Evolutionary conservation across 2,113 vertebrate genomes (phyloP), one percentile per base, ranked within the genome.

Genomic region (Acrocephalus arundinaceus): DNA sequence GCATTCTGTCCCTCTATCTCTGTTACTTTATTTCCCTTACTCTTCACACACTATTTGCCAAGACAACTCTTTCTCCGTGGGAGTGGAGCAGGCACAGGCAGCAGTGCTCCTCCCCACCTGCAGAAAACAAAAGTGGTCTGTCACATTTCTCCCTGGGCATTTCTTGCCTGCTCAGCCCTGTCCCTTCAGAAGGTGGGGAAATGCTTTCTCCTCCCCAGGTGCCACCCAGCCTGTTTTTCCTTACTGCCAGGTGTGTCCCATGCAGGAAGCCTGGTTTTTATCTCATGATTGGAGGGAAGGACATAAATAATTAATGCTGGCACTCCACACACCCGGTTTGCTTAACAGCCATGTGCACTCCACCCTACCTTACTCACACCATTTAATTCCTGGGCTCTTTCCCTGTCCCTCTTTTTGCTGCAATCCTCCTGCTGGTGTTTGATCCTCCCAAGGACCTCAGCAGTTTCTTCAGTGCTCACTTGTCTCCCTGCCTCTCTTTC

Each of bases 101-200:
- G 15, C 2, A 1, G 28, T 22, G 25, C 55, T 58, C 6, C 65
- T 68, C 37, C n/a, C 73, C 15, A 37, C 27, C 9, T 15, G 4
- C 22, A 13, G 4, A 0, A 61, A 86, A 77, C 43, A 54, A 5
- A 33, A 51, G 21, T 2, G 39, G 4, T 8, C 48, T 15, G 45
- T 3, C 45, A 33, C 8, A 49, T 25, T 68, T 35, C 46, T 48
- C 15, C 48, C 11, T n/a, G 22, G 43, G 39, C 45, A 31, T 35
- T 35, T 39, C 37, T 14, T 13, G 21, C 45, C 31, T 0, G 0
- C 55, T 30, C 21, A 41, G 24, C 21, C 37, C 17, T 3, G 16
- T 35, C n/a, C 23, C 37, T 74, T 19, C 43, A 14, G 30, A 30
- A 82, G 48, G 54, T 6, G 1, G 15, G 30, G 8, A 46, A 70